Percentiles rank a stretch among this genome's conserved stretches.
Conservation (phyloP, 2,888 invertebrate genomes). For the Leptinotarsa peninsularis region DNA sequence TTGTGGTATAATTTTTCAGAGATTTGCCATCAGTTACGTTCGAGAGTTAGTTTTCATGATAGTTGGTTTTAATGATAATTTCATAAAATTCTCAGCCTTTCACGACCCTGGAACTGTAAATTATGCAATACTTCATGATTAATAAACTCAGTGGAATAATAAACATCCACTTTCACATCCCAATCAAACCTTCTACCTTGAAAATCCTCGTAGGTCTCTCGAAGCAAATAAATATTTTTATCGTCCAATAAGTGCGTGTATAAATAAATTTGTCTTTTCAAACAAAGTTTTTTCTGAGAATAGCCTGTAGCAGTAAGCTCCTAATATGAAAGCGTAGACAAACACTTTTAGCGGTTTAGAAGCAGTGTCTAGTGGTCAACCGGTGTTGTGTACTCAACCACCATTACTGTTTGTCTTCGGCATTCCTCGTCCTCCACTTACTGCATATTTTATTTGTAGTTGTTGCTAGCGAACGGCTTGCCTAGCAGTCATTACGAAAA, state of each 20-base stretch:
- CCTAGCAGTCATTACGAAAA: slow-evolving; percentile 32
- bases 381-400: slow-evolving; percentile 58
- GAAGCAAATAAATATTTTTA: slow-evolving; percentile 33
- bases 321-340: slow-evolving; percentile 62
- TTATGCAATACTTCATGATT: neutral
- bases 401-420: slow-evolving; percentile 57
- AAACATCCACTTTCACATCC: slow-evolving; percentile 1
- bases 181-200: slow-evolving; percentile 10
- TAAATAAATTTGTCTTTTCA: slow-evolving; percentile 47
- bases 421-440: slow-evolving; percentile 53
- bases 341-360: slow-evolving; percentile 65
- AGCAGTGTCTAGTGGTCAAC: slow-evolving; percentile 60
- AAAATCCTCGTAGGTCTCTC: neutral
- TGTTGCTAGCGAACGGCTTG: slow-evolving; percentile 35
- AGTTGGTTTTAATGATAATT: too few species aligned
- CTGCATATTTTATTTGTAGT: slow-evolving; percentile 37
- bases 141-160: neutral
- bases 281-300: slow-evolving; percentile 55
- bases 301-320: slow-evolving; percentile 59
- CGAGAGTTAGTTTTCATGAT: too few species aligned
- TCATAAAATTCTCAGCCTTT: too few species aligned
- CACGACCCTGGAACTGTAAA: neutral
- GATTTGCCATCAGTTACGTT: too few species aligned
- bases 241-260: slow-evolving; percentile 45
- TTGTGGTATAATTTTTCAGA: too few species aligned